phyloP scores from a whole-genome alignment of 2,113 vertebrate species.

The Marmota monax region DNA sequence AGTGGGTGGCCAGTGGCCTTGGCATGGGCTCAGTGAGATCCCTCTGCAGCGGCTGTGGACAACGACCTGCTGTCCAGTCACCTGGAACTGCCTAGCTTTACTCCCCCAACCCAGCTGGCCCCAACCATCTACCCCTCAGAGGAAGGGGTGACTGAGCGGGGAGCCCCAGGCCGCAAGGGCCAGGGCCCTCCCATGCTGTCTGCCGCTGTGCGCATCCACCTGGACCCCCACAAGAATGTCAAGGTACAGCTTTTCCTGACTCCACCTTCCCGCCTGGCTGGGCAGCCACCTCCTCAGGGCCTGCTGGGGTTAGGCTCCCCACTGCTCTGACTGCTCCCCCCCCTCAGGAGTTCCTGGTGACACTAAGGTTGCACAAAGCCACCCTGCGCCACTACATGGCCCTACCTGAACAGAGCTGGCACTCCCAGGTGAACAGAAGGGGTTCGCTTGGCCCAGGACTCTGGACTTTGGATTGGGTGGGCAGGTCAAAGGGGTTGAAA shows the following conservation, averaged over 20 bases:
- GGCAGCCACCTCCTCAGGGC: background rate
- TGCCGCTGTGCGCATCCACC: constrained; percentile 93
- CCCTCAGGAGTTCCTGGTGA: constrained; percentile 94
- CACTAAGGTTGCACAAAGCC: constrained; percentile 92
- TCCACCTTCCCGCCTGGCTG: fast-evolving
- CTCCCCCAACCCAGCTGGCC: constrained; percentile 89
- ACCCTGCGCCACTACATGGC: constrained; percentile 93
- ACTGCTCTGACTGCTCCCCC: background rate
- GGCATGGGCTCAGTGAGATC: constrained; percentile 13
- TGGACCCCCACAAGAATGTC: constrained; percentile 92
- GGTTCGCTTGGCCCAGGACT: background rate
- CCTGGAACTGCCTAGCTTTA: constrained; percentile 91
- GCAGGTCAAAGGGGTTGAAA: background rate
- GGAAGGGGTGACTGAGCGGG: constrained; percentile 89
- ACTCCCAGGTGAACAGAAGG: constrained; percentile 90
- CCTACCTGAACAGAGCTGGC: constrained; percentile 92
- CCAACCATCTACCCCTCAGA: constrained; percentile 94
- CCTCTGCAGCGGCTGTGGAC: constrained; percentile 88
- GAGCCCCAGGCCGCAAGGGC: constrained; percentile 85
- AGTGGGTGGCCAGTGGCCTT: fast-evolving
- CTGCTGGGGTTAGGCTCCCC: fast-evolving
- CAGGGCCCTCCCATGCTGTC: constrained; percentile 90
- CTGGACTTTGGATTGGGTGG: background rate
- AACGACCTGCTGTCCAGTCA: constrained; percentile 87
- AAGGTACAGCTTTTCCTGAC: constrained; percentile 86